Evolutionary conservation across 2,888 invertebrate genomes (phyloP), one percentile per base, ranked within the genome.

Genomic region (Labia minor): DNA sequence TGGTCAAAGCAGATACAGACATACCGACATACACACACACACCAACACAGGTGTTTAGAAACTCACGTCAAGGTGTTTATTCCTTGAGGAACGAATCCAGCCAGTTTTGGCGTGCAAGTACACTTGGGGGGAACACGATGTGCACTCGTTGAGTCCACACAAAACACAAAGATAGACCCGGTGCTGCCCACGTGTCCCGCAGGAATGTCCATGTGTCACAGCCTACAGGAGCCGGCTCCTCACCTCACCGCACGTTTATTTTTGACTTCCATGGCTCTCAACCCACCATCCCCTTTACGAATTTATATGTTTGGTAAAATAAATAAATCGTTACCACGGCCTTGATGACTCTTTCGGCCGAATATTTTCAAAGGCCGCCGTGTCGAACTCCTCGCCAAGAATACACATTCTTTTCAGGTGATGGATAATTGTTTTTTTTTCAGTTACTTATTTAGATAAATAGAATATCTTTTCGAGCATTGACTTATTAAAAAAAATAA

Each of bases 201-300:
- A 49, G 49, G 49, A 49, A 49, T 49, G 49, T 49, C 49, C 49
- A 49, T 49, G 49, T 49, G 49, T 49, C 49, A 49, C 26, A 26
- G 4, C 3, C 26, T 6, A 8, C 26, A 3, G 4, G 26, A 8
- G 8, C 4, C 3, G 26, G 26, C 26, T 26, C 26, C 26, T 49
- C 49, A 11, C 49, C 49, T 49, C 49, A n/a, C n/a, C n/a, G 6
- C 2, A 11, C 4, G 49, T 49, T 49, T 49, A 49, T 49, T 49
- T 49, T 49, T 49, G 49, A 49, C 49, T 14, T 33, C 33, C 33
- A 33, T 33, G 33, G 33, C 6, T 11, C 33, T 11, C 33, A n/a
- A 49, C 49, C 49, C 49, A 2, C 14, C 49, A 14, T 14, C 49
- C 26, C 26, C 26, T 3, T 8, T 26, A 26, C 26, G 26, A 26